A percentile compares a stretch with the other conserved stretches of the same genome.
These are phyloP conservation scores for Rhinophrynus dorsalis DNA, from an alignment of 2,797 vertebrate species.

Conservation along the genomic window DNA sequence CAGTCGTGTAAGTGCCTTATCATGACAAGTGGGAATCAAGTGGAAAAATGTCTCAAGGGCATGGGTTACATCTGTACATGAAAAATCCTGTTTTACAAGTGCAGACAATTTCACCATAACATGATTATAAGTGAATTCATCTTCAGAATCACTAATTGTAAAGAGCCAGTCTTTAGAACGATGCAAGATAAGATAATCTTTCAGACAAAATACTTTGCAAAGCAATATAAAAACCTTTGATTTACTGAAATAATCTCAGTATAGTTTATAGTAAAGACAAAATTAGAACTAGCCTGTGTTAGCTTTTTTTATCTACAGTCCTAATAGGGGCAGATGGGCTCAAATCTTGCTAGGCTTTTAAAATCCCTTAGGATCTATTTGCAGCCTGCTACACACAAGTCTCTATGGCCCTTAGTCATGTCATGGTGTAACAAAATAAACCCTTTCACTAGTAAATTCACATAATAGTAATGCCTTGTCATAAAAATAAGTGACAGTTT, in stretches of 20 bases:
- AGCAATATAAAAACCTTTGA: constrained; percentile 13
- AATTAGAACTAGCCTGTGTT: constrained; percentile 34
- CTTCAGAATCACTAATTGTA: background rate
- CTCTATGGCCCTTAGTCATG: constrained; percentile 28
- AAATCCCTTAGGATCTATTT: constrained; percentile 37
- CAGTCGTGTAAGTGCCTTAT: too few species aligned
- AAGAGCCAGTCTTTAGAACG: background rate
- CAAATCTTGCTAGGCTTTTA: constrained; percentile 33
- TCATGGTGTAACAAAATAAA: constrained; percentile 24
- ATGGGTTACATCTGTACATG: too few species aligned
- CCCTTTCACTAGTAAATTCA: constrained; percentile 18
- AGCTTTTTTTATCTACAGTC: constrained; percentile 22
- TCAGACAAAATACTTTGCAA: background rate
- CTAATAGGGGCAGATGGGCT: constrained; percentile 42
- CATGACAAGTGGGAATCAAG: too few species aligned
- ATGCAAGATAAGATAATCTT: constrained; percentile 20
- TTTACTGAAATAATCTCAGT: constrained; percentile 12
- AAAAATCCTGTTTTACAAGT: too few species aligned
- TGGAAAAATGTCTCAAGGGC: too few species aligned
- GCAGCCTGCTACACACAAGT: constrained; percentile 15
- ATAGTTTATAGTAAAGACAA: constrained; percentile 37
- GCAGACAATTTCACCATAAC: too few species aligned
- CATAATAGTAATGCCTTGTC: too few species aligned
- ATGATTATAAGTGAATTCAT: background rate
- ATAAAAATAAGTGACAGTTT: too few species aligned